These are phyloP conservation scores for Salminus brasiliensis DNA, from an alignment of 2,113 vertebrate genomes.

Conservation along the genomic window DNA sequence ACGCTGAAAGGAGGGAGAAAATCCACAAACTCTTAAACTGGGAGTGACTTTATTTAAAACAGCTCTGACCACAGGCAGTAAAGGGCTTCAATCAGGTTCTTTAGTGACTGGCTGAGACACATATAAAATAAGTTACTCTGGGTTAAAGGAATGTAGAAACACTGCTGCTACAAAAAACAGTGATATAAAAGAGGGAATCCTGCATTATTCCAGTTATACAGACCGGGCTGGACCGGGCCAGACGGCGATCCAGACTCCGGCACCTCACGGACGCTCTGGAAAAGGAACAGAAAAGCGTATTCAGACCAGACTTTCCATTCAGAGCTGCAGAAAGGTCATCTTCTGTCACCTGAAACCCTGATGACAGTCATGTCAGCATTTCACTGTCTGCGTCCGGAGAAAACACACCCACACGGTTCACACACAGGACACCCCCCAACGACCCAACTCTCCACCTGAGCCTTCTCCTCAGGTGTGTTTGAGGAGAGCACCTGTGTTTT, in stretches of 20 bases:
- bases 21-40: background rate
- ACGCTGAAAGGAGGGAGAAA: background rate
- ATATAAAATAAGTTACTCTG: slow-evolving; percentile 9
- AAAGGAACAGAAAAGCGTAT: slow-evolving; percentile 6
- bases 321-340: background rate
- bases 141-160: background rate
- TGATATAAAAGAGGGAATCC: background rate
- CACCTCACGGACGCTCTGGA: background rate
- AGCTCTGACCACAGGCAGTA: background rate
- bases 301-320: background rate
- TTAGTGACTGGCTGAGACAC: background rate
- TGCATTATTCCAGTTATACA: background rate
- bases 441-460: background rate
- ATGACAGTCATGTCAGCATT: background rate
- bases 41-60: background rate
- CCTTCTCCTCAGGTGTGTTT: background rate
- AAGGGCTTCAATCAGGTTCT: background rate
- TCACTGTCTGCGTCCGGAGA: background rate
- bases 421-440: background rate
- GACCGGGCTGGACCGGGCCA: no score
- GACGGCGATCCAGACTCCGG: background rate
- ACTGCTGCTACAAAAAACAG: background rate
- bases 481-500: no score
- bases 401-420: background rate
- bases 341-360: background rate